Evolutionary conservation across 2,113 vertebrate genomes (phyloP).

Genomic region (Percina caprodes): DNA sequence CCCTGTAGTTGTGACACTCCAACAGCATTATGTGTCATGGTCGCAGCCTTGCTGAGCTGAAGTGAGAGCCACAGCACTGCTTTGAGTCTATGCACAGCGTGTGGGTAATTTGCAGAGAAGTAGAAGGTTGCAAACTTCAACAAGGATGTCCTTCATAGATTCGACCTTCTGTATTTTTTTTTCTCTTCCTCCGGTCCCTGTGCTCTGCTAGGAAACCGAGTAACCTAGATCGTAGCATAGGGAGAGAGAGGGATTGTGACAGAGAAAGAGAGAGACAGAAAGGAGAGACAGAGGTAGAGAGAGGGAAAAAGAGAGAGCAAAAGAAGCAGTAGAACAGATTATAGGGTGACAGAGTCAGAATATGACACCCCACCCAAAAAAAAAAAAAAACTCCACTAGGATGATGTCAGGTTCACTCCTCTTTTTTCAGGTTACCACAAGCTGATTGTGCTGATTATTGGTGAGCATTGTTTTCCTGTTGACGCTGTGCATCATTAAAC

Average conservation of each 20-base stretch:
- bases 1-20: slow-evolving; percentile 43
- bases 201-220: slow-evolving; percentile 83
- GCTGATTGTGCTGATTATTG: slow-evolving; percentile 78
- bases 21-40: slow-evolving; percentile 45
- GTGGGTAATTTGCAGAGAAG: slow-evolving; percentile 73
- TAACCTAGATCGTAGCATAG: slow-evolving; percentile 84
- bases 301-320: background rate
- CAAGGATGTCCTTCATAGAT: slow-evolving; percentile 86
- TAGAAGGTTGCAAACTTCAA: slow-evolving; percentile 81
- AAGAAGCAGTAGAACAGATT: slow-evolving; percentile 9
- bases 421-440: slow-evolving; percentile 57
- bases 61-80: slow-evolving; percentile 51
- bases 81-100: slow-evolving; percentile 59
- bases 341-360: slow-evolving; percentile 38
- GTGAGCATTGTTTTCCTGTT: slow-evolving; percentile 73
- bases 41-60: slow-evolving; percentile 54
- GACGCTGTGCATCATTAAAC: slow-evolving; percentile 79
- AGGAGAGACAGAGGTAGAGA: slow-evolving; percentile 28
- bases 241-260: slow-evolving; percentile 67
- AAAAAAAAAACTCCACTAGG: slow-evolving; percentile 26
- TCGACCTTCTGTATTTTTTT: slow-evolving; percentile 81
- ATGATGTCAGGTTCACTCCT: slow-evolving; percentile 70
- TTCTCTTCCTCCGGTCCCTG: slow-evolving; percentile 75
- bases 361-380: slow-evolving; percentile 24
- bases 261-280: slow-evolving; percentile 44